These are phyloP conservation scores for Agriopis aurantiaria DNA, from an alignment of 2,888 invertebrate genomes.

Conservation along the genomic window DNA sequence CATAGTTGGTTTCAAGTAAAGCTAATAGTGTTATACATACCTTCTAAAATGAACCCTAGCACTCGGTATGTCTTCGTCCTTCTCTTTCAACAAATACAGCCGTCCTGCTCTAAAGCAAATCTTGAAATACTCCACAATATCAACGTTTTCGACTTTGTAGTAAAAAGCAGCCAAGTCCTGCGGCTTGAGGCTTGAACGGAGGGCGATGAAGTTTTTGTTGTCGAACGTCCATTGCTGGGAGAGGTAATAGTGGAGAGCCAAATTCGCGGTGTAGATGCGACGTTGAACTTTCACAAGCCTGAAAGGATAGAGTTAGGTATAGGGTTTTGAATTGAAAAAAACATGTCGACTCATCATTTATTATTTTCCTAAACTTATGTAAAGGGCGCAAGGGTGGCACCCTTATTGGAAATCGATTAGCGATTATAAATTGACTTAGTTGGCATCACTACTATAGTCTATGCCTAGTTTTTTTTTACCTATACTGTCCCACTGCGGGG, in stretches of 20 bases:
- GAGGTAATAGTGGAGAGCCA: slow-evolving; percentile 91
- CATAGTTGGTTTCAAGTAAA: background rate
- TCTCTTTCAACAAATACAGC: slow-evolving; percentile 89
- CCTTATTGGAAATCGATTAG: too few species aligned
- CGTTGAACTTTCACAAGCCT: slow-evolving; percentile 93
- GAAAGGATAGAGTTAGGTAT: slow-evolving; percentile 42
- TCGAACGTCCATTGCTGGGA: slow-evolving; percentile 92
- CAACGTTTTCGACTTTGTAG: slow-evolving; percentile 84
- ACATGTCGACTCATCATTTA: too few species aligned
- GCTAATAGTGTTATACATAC: slow-evolving; percentile 61
- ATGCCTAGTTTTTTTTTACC: too few species aligned
- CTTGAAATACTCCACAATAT: slow-evolving; percentile 81
- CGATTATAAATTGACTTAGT: too few species aligned
- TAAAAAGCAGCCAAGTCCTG: slow-evolving; percentile 86
- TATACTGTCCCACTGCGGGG: too few species aligned
- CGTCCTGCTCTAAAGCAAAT: slow-evolving; percentile 88
- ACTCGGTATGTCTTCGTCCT: slow-evolving; percentile 82
- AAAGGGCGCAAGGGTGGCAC: too few species aligned
- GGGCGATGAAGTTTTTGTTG: slow-evolving; percentile 86
- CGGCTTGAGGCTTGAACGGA: slow-evolving; percentile 82
- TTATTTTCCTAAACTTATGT: too few species aligned
- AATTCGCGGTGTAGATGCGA: slow-evolving; percentile 92
- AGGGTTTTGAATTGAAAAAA: too few species aligned
- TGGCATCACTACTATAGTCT: too few species aligned
- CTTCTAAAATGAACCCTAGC: slow-evolving; percentile 82